Evolutionary conservation across 2,113 vertebrate genomes (phyloP).

Genomic region (Syngnathus typhle): DNA sequence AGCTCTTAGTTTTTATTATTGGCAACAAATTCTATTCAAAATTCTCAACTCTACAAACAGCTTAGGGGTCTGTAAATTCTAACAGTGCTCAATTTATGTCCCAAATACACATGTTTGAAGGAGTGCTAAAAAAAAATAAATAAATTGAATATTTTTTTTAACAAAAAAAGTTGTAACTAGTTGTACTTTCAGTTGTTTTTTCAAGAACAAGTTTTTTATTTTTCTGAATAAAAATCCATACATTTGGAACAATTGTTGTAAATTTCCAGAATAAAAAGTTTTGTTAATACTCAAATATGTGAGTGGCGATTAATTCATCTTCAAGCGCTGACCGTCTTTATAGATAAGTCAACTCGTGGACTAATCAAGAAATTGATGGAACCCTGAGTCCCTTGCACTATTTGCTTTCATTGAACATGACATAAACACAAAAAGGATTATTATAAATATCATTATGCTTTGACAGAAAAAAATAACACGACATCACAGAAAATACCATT

Average conservation of each 20-base stretch:
- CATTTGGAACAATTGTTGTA: too few relatives aligned
- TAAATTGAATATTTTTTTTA: too few relatives aligned
- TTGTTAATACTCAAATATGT: too few relatives aligned
- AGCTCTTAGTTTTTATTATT: not conserved
- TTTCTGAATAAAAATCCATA: too few relatives aligned
- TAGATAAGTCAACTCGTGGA: too few relatives aligned
- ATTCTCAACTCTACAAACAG: not conserved
- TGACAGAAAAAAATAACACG: not conserved
- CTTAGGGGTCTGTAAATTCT: not conserved
- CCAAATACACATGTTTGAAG: not conserved
- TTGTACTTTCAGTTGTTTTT: too few relatives aligned
- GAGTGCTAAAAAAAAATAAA: not conserved
- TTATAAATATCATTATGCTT: not conserved
- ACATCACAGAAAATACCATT: not conserved
- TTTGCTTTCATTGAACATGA: not conserved
- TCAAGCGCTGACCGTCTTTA: too few relatives aligned
- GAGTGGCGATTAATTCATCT: too few relatives aligned
- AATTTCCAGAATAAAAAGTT: too few relatives aligned
- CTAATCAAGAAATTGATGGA: too few relatives aligned
- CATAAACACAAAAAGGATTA: not conserved
- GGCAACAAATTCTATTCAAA: conserved; percentile 1
- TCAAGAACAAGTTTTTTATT: too few relatives aligned
- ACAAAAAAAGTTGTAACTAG: too few relatives aligned
- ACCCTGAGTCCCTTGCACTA: not conserved
- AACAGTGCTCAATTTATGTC: not conserved